Evolutionary conservation across 2,113 vertebrate genomes (phyloP), one percentile per base, ranked within the genome.

Genomic region (Ctenodactylus gundi): DNA sequence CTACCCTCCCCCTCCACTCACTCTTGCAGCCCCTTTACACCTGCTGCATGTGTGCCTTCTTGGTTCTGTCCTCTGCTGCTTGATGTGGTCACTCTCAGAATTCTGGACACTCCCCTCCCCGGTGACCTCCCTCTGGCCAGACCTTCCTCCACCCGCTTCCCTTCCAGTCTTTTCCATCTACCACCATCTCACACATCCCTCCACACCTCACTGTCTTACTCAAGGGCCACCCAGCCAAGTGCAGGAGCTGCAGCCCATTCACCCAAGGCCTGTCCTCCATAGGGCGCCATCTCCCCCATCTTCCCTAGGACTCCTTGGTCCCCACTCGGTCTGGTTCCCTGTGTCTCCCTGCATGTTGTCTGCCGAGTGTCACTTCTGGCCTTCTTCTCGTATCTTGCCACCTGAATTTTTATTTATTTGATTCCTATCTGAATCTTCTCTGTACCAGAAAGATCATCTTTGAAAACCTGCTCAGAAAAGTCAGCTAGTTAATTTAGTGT

Each of bases 261-360:
- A 27, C 13, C 2, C 7, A 44, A 46, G 44, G 8, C 27, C 39
- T 3, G 7, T 29, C 18, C 8, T 49, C 21, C 2, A 1, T 29
- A 11, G 3, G 18, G 11, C 9, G 23, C 14, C 1, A 18, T n/a
- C n/a, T n/a, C 31, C 23, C 13, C 0, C 1, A 7, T 4, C 0
- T 4, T 60, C 11, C 0, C 4, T 3, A 3, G 23, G 13, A 0
- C 8, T 41, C 23, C 1, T 5, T 0, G 0, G 15, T 14, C 18
- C 31, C 55, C 0, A 0, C 17, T 51, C 58, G 8, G 3, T 5
- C 44, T 13, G 1, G 9, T 9, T 53, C 53, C 6, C 11, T 12
- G 7, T 23, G n/a, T 31, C 27, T 13, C 34, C 20, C 13, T 25
- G 1, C 25, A 34, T 15, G 0, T 0, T 13, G 4, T 57, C 7